Conservation (phyloP, 2,888 invertebrate genomes). For the Trichogramma evanescens region DNA sequence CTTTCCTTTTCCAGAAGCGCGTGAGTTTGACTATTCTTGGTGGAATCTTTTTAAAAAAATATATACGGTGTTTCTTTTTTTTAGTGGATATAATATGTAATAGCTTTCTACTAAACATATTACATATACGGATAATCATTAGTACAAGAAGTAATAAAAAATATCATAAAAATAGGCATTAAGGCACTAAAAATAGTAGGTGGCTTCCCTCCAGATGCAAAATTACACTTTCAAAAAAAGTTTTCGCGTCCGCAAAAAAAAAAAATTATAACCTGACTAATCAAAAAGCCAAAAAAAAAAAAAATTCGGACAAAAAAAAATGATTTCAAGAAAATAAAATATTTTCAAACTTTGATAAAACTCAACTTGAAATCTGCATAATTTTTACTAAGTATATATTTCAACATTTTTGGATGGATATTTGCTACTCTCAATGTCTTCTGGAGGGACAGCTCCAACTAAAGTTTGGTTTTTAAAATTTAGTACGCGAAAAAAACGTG, state of each 20-base stretch:
- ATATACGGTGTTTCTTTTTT: constrained; percentile 38
- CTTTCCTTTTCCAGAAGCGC: constrained; percentile 24
- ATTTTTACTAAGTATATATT: constrained; percentile 1
- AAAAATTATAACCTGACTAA: not conserved
- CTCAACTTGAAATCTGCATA: not conserved
- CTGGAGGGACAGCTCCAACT: constrained; percentile 41
- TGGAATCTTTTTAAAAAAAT: constrained; percentile 25
- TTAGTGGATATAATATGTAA: constrained; percentile 45
- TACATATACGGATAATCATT: constrained; percentile 45
- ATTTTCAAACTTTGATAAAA: constrained; percentile 6
- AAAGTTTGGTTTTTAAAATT: constrained; percentile 36
- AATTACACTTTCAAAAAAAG: constrained; percentile 28
- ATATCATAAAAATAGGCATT: constrained; percentile 39
- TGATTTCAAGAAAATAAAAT: constrained; percentile 18
- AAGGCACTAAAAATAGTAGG: constrained; percentile 37
- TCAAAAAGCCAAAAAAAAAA: not conserved
- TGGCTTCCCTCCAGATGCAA: constrained; percentile 39
- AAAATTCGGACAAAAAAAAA: constrained; percentile 15
- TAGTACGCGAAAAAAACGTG: constrained; percentile 36
- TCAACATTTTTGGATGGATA: not conserved
- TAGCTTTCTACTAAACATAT: constrained; percentile 40
- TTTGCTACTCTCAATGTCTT: constrained; percentile 22
- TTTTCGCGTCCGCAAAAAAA: constrained; percentile 15
- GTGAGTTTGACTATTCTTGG: constrained; percentile 29
- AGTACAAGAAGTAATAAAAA: constrained; percentile 44